Evolutionary conservation across 2,113 vertebrate genomes (phyloP).

Genomic region (Oxyura jamaicensis): DNA sequence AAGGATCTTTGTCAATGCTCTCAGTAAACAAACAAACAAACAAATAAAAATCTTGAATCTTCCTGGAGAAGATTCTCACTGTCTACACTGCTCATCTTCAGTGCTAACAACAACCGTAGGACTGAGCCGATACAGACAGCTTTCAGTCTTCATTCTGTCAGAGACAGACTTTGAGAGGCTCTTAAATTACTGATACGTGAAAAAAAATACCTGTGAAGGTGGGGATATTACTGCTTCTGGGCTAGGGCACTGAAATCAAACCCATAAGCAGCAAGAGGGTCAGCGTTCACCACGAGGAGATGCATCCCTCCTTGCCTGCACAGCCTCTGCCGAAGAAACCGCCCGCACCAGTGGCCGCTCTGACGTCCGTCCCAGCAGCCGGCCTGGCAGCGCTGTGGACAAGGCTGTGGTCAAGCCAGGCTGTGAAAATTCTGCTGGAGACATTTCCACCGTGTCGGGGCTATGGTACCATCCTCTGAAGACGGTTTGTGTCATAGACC

Average conservation of each 20-base stretch:
- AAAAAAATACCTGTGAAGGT: not conserved
- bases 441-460: rapidly evolving
- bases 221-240: not conserved
- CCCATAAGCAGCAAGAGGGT: not conserved
- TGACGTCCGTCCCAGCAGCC: not conserved
- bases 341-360: rapidly evolving
- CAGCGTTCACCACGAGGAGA: not conserved
- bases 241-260: not conserved
- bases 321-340: not conserved
- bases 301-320: not conserved
- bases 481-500: not conserved
- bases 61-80: not conserved
- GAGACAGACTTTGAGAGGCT: not conserved
- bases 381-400: not conserved
- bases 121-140: not conserved
- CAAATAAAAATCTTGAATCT: not conserved
- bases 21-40: not conserved
- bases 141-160: not conserved
- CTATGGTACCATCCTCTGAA: not conserved
- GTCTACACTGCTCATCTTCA: not conserved
- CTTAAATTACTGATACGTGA: not conserved
- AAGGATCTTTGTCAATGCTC: not conserved
- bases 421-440: not conserved
- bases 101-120: not conserved
- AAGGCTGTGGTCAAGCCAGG: not conserved